Percentiles rank a stretch among this genome's conserved stretches.
Conservation (phyloP, 2,797 vertebrate species). For the Limnodromus scolopaceus region DNA sequence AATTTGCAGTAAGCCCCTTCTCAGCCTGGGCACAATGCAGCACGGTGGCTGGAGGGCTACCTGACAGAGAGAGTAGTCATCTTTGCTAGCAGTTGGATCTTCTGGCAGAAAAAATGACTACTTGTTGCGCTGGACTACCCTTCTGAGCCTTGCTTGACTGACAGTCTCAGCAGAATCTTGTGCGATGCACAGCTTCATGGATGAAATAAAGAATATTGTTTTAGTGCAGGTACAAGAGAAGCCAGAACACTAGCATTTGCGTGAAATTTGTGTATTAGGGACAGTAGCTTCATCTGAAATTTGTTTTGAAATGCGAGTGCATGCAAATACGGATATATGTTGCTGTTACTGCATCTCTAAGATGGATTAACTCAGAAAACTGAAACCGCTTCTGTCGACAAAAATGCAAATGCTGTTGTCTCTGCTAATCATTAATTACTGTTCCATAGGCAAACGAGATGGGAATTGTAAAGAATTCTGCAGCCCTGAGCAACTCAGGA, state of each 20-base stretch:
- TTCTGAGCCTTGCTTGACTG: neutral
- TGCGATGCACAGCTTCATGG: neutral
- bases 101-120: neutral
- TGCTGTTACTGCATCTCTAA: slow-evolving; percentile 27
- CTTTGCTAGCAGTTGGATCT: neutral
- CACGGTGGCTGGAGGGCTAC: neutral
- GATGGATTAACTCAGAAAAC: slow-evolving; percentile 42
- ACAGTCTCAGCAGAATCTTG: neutral
- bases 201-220: neutral
- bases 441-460: slow-evolving; percentile 41
- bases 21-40: neutral
- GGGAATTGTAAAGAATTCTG: slow-evolving; percentile 51
- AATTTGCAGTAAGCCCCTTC: neutral
- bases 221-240: neutral
- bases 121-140: neutral
- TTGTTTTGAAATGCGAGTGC: neutral
- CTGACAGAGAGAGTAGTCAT: neutral
- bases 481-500: slow-evolving; percentile 29
- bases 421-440: slow-evolving; percentile 54
- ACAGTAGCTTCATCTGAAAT: neutral
- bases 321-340: neutral
- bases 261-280: neutral
- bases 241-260: neutral
- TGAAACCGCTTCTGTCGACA: slow-evolving; percentile 20
- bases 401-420: slow-evolving; percentile 43